Evolutionary conservation across 1,140 invertebrate species (phyloP).

Genomic region (Gonatopus flavifemur): DNA sequence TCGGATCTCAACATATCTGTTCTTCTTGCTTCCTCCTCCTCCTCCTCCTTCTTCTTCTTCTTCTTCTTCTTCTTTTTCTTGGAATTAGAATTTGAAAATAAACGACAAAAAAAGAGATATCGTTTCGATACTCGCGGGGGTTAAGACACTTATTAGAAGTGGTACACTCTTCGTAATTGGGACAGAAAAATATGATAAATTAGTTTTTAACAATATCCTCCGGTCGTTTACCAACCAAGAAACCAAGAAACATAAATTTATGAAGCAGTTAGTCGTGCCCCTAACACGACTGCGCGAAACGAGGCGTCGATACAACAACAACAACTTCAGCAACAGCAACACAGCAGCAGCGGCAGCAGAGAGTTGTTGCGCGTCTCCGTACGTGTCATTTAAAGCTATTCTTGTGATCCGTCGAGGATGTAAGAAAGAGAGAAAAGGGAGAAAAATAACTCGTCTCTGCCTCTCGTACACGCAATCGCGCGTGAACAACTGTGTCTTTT

Average conservation of each 20-base stretch:
- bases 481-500: constrained; percentile 20
- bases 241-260: too few relatives aligned
- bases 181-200: too few relatives aligned
- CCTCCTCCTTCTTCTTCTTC: constrained; percentile 1
- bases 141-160: too few relatives aligned
- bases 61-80: too few relatives aligned
- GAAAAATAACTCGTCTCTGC: constrained; percentile 15
- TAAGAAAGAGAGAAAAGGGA: neutral
- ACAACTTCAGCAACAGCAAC: constrained; percentile 13
- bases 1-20: neutral
- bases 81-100: neutral
- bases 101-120: too few relatives aligned
- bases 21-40: neutral
- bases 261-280: constrained; percentile 36
- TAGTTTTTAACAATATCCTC: too few relatives aligned
- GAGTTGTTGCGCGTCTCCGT: neutral
- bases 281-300: constrained; percentile 44
- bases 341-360: constrained; percentile 3
- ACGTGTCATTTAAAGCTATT: too few relatives aligned
- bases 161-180: too few relatives aligned
- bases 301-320: constrained; percentile 46
- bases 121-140: too few relatives aligned
- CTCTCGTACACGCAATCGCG: constrained; percentile 14
- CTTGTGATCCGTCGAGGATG: too few relatives aligned
- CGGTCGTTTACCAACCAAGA: too few relatives aligned